Evolutionary conservation across 2,113 vertebrate species (phyloP), one percentile per base, ranked within the genome.

Genomic region (Aviceda subcristata): DNA sequence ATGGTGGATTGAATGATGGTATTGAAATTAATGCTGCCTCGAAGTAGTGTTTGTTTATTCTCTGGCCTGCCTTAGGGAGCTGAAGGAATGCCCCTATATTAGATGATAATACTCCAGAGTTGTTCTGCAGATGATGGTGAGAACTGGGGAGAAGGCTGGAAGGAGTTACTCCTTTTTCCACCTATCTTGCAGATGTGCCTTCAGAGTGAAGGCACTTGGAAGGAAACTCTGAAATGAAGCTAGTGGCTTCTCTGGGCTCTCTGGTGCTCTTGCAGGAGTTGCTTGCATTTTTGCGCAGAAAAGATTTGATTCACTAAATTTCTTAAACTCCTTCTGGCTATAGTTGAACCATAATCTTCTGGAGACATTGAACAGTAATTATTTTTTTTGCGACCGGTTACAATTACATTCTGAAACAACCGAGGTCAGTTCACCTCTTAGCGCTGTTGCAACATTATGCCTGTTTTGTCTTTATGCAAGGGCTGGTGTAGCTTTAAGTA

Each of bases 381-480:
- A 2, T 64, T 78, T 50, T 36, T 68, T 34, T 10, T 56, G 24
- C 22, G 26, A 15, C 23, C 19, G 20, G 30, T 81, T 93, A 53
- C 15, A 81, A 15, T 43, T 77, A 26, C 0, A 1, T 78, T 87
- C 43, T 81, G 51, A 63, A 87, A 71, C 21, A 48, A 12, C 20
- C 0, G 0, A 24, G 6, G 24, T 76, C 34, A 20, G 23, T 53
- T 69, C 4, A 15, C 29, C 15, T 81, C 46, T 50, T 68, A 8
- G 14, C 51, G 26, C 60, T 90, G 39, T 41, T 43, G 16, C 13
- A 45, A n/a, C 19, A 6, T 63, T 55, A 6, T 12, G 10, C 59
- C 38, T 72, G 3, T 66, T 73, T 20, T 75, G 39, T 60, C 26
- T 34, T 53, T 55, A 48, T 48, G 11, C 26, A 82, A 64, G 90